These are phyloP conservation scores for Otolemur garnettii DNA, from an alignment of 2,113 vertebrate genomes.

Conservation along the genomic window DNA sequence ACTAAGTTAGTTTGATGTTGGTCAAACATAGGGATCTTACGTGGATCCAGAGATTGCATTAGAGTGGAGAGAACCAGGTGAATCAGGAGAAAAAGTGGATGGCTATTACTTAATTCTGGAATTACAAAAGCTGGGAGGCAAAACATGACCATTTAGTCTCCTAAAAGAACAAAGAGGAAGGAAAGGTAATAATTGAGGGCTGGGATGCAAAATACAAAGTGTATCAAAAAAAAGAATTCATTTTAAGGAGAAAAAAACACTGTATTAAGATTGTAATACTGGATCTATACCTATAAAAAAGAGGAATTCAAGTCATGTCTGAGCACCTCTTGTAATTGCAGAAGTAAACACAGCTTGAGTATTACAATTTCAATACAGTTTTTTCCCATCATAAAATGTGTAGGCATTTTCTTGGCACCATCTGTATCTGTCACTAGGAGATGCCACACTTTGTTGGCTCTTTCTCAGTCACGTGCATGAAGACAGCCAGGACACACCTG, in stretches of 20 bases:
- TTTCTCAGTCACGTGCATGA: neutral
- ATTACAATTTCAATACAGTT: no score
- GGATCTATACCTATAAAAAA: no score
- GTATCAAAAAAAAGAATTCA: no score
- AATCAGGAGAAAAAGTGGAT: neutral
- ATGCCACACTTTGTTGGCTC: no score
- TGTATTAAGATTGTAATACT: no score
- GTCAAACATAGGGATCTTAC: neutral
- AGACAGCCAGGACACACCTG: neutral
- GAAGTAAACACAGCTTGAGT: no score
- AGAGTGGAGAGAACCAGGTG: neutral
- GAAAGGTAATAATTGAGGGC: neutral
- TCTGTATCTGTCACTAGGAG: neutral
- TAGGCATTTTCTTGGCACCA: no score
- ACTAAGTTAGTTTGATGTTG: neutral
- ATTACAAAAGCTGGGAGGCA: neutral
- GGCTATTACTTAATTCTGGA: neutral
- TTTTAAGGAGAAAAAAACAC: no score
- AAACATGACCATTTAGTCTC: neutral
- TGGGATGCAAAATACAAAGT: neutral
- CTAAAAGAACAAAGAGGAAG: neutral
- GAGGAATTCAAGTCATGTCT: no score
- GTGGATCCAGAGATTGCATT: neutral
- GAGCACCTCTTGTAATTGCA: no score
- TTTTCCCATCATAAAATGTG: no score